Conservation (phyloP, 2,797 vertebrate genomes). For the Cirrhinus mrigala region DNA sequence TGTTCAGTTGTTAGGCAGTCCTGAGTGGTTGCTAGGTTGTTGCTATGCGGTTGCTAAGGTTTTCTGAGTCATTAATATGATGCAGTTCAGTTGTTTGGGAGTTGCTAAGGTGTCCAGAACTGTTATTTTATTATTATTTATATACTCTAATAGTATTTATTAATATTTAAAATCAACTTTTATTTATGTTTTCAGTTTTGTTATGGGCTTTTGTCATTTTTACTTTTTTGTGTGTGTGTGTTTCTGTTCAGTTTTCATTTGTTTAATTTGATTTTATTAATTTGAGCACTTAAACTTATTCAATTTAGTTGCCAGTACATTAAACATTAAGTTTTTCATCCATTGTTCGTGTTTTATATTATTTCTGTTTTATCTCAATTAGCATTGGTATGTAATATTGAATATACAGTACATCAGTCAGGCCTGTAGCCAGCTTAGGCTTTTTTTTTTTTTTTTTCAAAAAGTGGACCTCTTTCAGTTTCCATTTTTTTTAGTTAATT, state of each 20-base stretch:
- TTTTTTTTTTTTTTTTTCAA: too few relatives aligned
- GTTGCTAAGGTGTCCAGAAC: neutral
- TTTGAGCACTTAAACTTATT: neutral
- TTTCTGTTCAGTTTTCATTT: neutral
- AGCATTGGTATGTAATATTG: neutral
- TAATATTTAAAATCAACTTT: neutral
- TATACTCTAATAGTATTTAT: neutral
- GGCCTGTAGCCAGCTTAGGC: too few relatives aligned
- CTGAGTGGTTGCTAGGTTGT: neutral
- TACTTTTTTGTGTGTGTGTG: neutral
- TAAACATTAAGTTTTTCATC: neutral
- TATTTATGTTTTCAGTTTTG: neutral
- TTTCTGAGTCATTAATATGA: too few relatives aligned
- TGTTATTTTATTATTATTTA: neutral
- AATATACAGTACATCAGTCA: too few relatives aligned
- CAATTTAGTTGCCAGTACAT: neutral
- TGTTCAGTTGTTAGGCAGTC: neutral
- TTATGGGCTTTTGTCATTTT: neutral
- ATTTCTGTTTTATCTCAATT: neutral
- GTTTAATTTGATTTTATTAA: neutral
- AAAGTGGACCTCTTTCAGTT: too few relatives aligned
- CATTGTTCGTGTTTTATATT: too few relatives aligned
- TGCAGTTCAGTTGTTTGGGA: too few relatives aligned
- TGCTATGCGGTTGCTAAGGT: neutral
- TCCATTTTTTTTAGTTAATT: too few relatives aligned